Base-by-base conservation (phyloP, 2,888 invertebrate genomes). In the Stegophylla sp. region DNA sequence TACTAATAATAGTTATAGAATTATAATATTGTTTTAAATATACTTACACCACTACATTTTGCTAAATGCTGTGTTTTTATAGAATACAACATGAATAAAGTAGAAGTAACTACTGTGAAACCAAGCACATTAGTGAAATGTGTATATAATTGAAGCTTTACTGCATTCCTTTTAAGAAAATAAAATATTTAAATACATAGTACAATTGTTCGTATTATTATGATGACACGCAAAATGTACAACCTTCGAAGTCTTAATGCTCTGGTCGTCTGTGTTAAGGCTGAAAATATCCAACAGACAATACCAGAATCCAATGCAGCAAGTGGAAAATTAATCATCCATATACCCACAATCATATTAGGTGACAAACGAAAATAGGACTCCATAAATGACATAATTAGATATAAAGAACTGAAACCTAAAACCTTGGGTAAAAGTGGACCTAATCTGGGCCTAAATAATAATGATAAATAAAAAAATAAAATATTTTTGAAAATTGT, bases 121-220 rank as follows among this genome's bases (percentile, higher is more conserved):
- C 96, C 93, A 84, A 97, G 88, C 13, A 96, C 95, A 88, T 97
- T 97, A 82, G 96, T 96, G 87, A 98, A 97, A 87, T 97, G 96
- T 84, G 93, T 90, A 87, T 97, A 98, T 82, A 97, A 88, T 5
- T 93, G 90, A 81, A 97, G 88, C 87, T 98, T 97, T 82, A 96
- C 94, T 86, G 94, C 90, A 87, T 97, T 98, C 86, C 96, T 91
- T 88, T 34, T 89, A 88, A 84, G 85, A 86, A 69, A 75, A 82
- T 76, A 23, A 34, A 72, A 23, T 51, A 28, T n/a, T 53, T 59
- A 63, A 56, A 56, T 34, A 77, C n/a, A 59, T 17, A 43, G 28
- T 4, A 3, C n/a, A n/a, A 1, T 53, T 20, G 20, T 23, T 45
- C 34, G 41, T 10, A 51, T n/a, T 56, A 64, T 17, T 20, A n/a